Percentiles rank a stretch among this genome's conserved stretches.
phyloP scores from a whole-genome alignment of 1,140 invertebrate species.

The Bacillus rossius region DNA sequence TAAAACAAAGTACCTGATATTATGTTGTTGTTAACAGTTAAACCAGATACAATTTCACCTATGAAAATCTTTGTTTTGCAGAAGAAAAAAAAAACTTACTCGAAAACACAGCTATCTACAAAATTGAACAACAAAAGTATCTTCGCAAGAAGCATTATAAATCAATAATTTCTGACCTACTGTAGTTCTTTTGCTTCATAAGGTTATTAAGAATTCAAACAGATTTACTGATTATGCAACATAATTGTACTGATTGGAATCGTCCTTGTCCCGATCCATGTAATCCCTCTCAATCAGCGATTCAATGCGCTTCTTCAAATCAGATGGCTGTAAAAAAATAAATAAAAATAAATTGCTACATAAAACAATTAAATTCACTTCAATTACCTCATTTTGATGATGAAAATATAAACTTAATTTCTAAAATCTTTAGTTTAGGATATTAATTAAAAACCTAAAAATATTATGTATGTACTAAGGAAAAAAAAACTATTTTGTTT shows the following conservation, averaged over 20 bases:
- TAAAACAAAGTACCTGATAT: too few relatives aligned
- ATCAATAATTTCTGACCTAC: too few relatives aligned
- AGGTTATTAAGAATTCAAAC: too few relatives aligned
- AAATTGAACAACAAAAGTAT: too few relatives aligned
- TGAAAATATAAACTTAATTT: not conserved
- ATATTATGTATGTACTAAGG: not conserved
- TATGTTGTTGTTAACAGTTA: too few relatives aligned
- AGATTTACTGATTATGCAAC: constrained; percentile 66
- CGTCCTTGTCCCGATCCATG: constrained; percentile 97
- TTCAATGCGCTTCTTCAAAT: constrained; percentile 97
- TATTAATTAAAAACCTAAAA: not conserved
- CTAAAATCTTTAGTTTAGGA: not conserved
- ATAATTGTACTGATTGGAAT: constrained; percentile 97
- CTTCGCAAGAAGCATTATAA: too few relatives aligned
- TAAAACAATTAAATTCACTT: constrained; percentile 16
- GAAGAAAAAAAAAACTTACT: too few relatives aligned
- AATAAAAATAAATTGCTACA: constrained; percentile 25
- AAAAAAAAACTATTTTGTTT: too few relatives aligned
- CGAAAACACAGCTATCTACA: too few relatives aligned
- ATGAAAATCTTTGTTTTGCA: too few relatives aligned
- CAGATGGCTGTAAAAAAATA: constrained; percentile 68
- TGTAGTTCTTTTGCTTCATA: too few relatives aligned
- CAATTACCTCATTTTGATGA: not conserved
- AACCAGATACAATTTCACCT: too few relatives aligned
- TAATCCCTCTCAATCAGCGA: constrained; percentile 98